phyloP scores from a whole-genome alignment of 1,140 invertebrate species.

The Nebria ingens region DNA sequence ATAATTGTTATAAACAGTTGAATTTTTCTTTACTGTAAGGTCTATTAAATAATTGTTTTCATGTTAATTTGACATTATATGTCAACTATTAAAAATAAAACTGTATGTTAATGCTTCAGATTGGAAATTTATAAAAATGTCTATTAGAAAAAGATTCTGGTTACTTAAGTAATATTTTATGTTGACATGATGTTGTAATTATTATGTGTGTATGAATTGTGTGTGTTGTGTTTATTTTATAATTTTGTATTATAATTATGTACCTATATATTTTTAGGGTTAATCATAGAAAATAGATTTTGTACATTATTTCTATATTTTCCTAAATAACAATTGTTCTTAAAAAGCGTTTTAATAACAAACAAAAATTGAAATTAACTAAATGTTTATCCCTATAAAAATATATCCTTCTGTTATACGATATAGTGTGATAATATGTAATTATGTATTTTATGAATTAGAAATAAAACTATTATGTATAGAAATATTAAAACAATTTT shows the following conservation, averaged over 20 bases:
- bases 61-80: not conserved
- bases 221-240: constrained; percentile 12
- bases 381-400: too few relatives aligned
- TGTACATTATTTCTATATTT: too few relatives aligned
- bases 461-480: too few relatives aligned
- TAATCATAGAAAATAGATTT: too few relatives aligned
- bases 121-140: constrained; percentile 7
- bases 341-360: too few relatives aligned
- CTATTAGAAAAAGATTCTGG: constrained; percentile 9
- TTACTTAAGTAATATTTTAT: constrained; percentile 10
- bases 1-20: not conserved
- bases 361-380: too few relatives aligned
- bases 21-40: not conserved
- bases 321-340: too few relatives aligned
- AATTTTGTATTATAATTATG: constrained; percentile 6
- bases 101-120: not conserved
- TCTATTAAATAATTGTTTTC: not conserved
- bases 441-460: too few relatives aligned
- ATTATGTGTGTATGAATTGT: constrained; percentile 1
- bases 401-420: too few relatives aligned
- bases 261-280: not conserved
- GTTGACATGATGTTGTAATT: constrained; percentile 15
- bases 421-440: too few relatives aligned
- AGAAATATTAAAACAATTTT: too few relatives aligned
- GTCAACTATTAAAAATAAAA: not conserved